These are phyloP conservation scores for Ooceraea biroi DNA, from an alignment of 1,140 invertebrate genomes.

Conservation along the genomic window DNA sequence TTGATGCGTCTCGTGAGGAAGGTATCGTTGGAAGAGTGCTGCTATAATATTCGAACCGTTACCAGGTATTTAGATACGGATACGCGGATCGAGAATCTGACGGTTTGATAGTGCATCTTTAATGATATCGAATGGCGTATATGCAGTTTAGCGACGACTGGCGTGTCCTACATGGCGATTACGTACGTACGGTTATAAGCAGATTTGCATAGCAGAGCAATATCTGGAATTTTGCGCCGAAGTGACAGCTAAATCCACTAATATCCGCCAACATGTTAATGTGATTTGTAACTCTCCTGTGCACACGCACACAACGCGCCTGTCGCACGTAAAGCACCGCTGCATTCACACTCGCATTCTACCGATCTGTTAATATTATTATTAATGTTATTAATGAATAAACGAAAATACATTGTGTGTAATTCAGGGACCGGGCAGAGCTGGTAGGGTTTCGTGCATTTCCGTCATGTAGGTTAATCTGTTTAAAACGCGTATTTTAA, in stretches of 20 bases:
- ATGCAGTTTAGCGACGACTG: conserved; percentile 26
- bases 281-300: conserved; percentile 58
- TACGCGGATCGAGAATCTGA: not conserved
- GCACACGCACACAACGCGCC: not conserved
- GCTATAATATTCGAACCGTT: not conserved
- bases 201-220: conserved; percentile 56
- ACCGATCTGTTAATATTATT: conserved; percentile 46
- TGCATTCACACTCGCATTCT: conserved; percentile 15
- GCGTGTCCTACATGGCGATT: conserved; percentile 53
- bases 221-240: conserved; percentile 51
- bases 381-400: conserved; percentile 56
- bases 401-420: conserved; percentile 10
- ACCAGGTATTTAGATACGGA: not conserved
- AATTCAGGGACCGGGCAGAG: not conserved
- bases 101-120: conserved; percentile 35
- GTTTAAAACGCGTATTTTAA: conserved; percentile 20
- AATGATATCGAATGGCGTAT: not conserved
- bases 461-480: conserved; percentile 33
- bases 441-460: not conserved
- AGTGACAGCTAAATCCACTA: conserved; percentile 61
- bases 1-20: not conserved
- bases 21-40: not conserved
- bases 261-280: conserved; percentile 61
- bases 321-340: conserved; percentile 10
- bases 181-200: conserved; percentile 32